phyloP scores from a whole-genome alignment of 30 jellyfish, hydroid and myxozoan species.

The Hydractinia symbiolongicarpus region DNA sequence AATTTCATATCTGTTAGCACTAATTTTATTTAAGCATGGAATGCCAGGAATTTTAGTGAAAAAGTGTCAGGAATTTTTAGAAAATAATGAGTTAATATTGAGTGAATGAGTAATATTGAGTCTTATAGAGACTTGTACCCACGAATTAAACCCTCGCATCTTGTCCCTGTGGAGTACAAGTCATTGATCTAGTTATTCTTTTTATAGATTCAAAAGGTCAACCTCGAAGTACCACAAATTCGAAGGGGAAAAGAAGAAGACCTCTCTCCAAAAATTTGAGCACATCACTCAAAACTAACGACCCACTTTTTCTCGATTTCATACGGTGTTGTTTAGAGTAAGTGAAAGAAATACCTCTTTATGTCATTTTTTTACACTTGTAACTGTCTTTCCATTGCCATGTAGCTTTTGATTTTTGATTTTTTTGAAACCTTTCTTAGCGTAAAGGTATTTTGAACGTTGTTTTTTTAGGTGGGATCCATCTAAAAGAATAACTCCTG shows the following conservation, averaged over 20 bases:
- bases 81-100: no score
- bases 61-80: no score
- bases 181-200: neutral
- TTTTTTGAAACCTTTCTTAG: neutral
- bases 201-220: constrained; percentile 82
- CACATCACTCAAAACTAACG: constrained; percentile 67
- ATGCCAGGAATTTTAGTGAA: no score
- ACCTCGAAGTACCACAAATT: constrained; percentile 77
- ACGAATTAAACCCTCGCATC: no score
- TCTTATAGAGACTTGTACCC: neutral
- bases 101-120: neutral
- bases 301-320: constrained; percentile 71
- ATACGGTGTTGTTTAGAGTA: constrained; percentile 79
- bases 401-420: neutral
- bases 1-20: no score
- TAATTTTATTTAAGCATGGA: no score
- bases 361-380: neutral
- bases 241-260: constrained; percentile 72
- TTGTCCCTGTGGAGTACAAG: no score
- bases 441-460: neutral
- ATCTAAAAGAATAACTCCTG: constrained; percentile 80
- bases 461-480: constrained; percentile 83
- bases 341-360: constrained; percentile 20
- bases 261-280: constrained; percentile 61
- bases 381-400: neutral